phyloP scores from a whole-genome alignment of 2,888 invertebrate species.

The Linnaemya tessellans region DNA sequence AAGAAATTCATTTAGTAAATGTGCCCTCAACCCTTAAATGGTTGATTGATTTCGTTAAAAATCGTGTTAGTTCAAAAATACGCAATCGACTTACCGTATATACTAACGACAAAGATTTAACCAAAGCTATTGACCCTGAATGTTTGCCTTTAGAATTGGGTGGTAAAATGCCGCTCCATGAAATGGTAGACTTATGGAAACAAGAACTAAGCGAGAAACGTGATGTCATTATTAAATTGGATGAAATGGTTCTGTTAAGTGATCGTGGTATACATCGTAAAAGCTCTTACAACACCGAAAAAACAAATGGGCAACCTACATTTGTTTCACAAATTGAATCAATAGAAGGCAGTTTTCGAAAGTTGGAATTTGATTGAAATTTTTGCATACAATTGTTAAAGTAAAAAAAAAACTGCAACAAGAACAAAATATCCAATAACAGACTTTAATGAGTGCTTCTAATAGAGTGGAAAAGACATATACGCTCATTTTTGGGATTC shows the following conservation, averaged over 20 bases:
- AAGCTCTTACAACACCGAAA: constrained; percentile 78
- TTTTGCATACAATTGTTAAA: not conserved
- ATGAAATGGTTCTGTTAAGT: constrained; percentile 87
- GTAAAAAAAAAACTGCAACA: too few relatives aligned
- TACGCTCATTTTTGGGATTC: too few relatives aligned
- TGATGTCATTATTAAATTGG: constrained; percentile 85
- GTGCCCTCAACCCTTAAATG: constrained; percentile 89
- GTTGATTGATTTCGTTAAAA: constrained; percentile 89
- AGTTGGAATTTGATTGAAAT: constrained; percentile 87
- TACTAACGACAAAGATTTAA: constrained; percentile 85
- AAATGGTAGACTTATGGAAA: constrained; percentile 89
- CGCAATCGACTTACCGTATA: constrained; percentile 87
- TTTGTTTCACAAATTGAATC: constrained; percentile 82
- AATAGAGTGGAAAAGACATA: too few relatives aligned
- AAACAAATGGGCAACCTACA: constrained; percentile 78
- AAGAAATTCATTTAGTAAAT: constrained; percentile 89
- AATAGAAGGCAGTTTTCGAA: constrained; percentile 87
- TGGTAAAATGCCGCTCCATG: constrained; percentile 87
- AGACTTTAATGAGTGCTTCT: too few relatives aligned
- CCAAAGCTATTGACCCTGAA: constrained; percentile 85
- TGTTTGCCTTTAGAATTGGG: constrained; percentile 90
- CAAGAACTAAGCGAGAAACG: constrained; percentile 86
- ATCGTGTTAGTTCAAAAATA: constrained; percentile 89
- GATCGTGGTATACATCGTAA: constrained; percentile 85
- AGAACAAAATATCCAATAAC: too few relatives aligned